Percentiles rank a stretch among this genome's conserved stretches.
Conservation (phyloP, 2,113 vertebrate genomes). For the Pseudopipra pipra region DNA sequence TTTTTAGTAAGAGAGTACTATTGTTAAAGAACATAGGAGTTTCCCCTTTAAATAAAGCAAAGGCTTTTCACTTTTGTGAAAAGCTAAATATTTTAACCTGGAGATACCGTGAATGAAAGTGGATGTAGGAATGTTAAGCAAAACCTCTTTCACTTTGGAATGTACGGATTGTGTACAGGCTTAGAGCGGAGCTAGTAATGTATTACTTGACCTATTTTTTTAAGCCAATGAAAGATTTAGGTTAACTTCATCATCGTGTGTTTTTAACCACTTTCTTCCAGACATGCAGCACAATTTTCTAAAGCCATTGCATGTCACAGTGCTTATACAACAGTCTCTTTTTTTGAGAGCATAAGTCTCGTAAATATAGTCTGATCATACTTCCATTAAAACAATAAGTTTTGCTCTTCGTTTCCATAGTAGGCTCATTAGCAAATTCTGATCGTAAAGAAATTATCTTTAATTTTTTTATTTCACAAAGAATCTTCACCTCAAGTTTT, state of each 20-base stretch:
- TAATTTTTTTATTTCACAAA: background rate
- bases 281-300: slow-evolving; percentile 7
- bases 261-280: slow-evolving; percentile 65
- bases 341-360: background rate
- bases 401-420: background rate
- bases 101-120: background rate
- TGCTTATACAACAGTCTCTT: background rate
- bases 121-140: background rate
- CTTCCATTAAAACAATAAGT: background rate
- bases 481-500: background rate
- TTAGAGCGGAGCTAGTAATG: slow-evolving; percentile 33
- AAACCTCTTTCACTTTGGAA: slow-evolving; percentile 42
- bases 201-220: slow-evolving; percentile 70
- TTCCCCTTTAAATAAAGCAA: background rate
- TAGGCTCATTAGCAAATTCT: background rate
- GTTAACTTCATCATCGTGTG: slow-evolving; percentile 56
- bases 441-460: background rate
- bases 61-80: background rate
- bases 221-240: slow-evolving; percentile 68
- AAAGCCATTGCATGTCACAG: background rate
- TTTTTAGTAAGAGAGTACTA: background rate
- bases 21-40: background rate
- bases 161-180: slow-evolving; percentile 31
- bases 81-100: background rate
- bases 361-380: background rate